Conservation (phyloP, 2,888 invertebrate species). For the Lepidochitona cinerea region DNA sequence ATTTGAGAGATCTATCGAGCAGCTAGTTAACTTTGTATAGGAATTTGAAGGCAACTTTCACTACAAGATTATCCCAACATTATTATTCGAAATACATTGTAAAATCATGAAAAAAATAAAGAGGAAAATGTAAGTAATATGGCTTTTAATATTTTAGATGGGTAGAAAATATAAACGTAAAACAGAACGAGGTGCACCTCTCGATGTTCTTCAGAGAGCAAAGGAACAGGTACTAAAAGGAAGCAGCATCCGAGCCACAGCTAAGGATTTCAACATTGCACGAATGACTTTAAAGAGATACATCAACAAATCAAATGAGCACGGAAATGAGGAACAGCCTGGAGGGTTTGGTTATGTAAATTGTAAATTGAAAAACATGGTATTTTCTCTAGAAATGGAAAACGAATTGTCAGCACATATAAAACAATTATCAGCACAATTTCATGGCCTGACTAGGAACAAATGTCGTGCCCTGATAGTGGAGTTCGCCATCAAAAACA, state of each 20-base stretch:
- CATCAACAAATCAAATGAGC: not conserved
- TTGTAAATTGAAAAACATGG: not conserved
- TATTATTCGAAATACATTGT: no score
- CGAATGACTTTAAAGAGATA: constrained; percentile 67
- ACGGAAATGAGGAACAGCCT: not conserved
- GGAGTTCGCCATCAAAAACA: not conserved
- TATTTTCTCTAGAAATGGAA: not conserved
- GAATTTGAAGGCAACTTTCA: no score
- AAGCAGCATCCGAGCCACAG: constrained; percentile 89
- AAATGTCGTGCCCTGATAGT: not conserved
- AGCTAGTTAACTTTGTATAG: no score
- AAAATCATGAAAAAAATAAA: no score
- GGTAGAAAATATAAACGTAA: constrained; percentile 12
- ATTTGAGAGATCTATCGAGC: no score
- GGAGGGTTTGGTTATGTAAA: no score
- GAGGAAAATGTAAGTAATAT: no score
- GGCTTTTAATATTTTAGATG: no score
- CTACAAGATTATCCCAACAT: no score
- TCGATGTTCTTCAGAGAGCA: constrained; percentile 72
- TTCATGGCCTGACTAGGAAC: not conserved
- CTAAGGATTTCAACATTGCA: constrained; percentile 42
- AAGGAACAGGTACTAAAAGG: constrained; percentile 80
- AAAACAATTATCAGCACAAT: not conserved
- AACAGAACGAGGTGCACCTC: constrained; percentile 9
- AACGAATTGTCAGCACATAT: not conserved